Base-by-base conservation (phyloP, 2,113 vertebrate genomes). In the Poicephalus gulielmi region DNA sequence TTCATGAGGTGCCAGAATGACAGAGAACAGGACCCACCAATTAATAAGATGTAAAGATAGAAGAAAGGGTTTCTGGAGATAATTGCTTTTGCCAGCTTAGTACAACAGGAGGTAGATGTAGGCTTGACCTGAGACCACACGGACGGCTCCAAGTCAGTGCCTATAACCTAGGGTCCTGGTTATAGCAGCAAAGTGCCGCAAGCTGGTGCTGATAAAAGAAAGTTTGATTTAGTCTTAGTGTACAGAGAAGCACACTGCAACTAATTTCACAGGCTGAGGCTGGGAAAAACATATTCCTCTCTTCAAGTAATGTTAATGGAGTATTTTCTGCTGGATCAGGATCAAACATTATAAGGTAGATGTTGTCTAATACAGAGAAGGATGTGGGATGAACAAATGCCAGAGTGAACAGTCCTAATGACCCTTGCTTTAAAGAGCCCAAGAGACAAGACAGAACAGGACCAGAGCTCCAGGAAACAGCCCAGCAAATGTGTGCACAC, bases 381-480 rank as follows among this genome's bases (percentile, higher is more conserved):
- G 95, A 96, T 84, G 86, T 86, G 91, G 83, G 83, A 94, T 86
- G 83, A 92, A 85, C 57, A 91, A 68, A 89, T 62, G 93, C 93
- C 95, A 95, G 87, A 64, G 70, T 0, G 37, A 97, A 63, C 60
- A 86, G 88, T 35, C 88, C 86, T 94, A 92, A 94, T 86, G 95
- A 96, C 94, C 96, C 74, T 79, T 23, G 22, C 10, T 4, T 92
- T 94, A 75, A 81, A 69, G 80, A 93, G 86, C 76, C 88, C 88
- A 64, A 37, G 80, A 90, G 92, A 95, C 94, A 96, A 96, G 95
- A 93, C 86, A 84, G 95, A 92, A 93, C 95, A 97, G 43, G 83
- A 77, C 77, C 83, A 44, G 69, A 39, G 67, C 94, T 90, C 92
- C 73, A 59, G 95, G 92, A 96, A 86, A 59, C 71, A 71, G 83